A percentile compares a stretch with the other conserved stretches of the same genome.
These are phyloP conservation scores for Acanthococcus lagerstroemiae DNA, from an alignment of 2,888 invertebrate genomes.

Conservation along the genomic window DNA sequence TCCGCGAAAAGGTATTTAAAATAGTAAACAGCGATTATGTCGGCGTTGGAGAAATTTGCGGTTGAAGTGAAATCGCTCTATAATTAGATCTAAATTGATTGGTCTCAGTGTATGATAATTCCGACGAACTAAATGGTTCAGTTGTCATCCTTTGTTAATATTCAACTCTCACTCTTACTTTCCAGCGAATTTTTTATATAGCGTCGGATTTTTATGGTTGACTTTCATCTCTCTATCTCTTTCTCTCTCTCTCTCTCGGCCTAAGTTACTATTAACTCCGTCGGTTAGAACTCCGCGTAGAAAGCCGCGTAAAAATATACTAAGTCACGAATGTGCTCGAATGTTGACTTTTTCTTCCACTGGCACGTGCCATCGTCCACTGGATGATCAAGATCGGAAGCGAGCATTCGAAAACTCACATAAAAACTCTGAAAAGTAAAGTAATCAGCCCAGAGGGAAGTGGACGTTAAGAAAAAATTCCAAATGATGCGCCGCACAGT, in stretches of 20 bases:
- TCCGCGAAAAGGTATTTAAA: too few relatives aligned
- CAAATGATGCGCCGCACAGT: too few relatives aligned
- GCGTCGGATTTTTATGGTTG: neutral
- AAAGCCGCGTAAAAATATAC: too few relatives aligned
- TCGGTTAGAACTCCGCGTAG: too few relatives aligned
- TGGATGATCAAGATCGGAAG: too few relatives aligned
- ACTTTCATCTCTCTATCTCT: neutral
- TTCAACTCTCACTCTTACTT: neutral
- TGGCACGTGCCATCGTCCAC: too few relatives aligned
- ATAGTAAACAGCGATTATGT: neutral
- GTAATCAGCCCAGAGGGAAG: too few relatives aligned
- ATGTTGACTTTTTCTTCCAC: too few relatives aligned
- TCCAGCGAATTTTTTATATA: neutral
- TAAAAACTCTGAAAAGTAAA: too few relatives aligned
- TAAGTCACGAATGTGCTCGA: too few relatives aligned
- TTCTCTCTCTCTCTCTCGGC: neutral
- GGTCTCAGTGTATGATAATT: constrained; percentile 4
- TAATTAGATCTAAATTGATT: constrained; percentile 1
- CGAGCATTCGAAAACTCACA: too few relatives aligned
- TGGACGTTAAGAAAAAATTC: too few relatives aligned
- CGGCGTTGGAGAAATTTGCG: neutral
- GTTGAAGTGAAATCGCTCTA: constrained; percentile 1
- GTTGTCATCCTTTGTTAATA: neutral
- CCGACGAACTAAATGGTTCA: neutral
- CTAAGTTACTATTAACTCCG: neutral